Evolutionary conservation across 2,113 vertebrate species (phyloP).

Genomic region (Centropus unirufus): DNA sequence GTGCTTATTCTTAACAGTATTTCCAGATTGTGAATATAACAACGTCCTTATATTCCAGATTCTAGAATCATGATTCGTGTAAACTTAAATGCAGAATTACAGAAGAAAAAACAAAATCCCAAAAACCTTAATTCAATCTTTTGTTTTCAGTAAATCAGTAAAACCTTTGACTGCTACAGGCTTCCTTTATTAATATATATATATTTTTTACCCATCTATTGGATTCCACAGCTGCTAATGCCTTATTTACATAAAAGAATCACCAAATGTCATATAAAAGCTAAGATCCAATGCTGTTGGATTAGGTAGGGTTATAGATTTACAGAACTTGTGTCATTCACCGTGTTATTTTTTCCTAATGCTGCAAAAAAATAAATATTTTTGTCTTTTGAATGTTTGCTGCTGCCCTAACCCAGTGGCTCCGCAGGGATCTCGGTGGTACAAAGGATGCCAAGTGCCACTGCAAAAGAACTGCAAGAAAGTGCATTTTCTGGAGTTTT

Average conservation of each 20-base stretch:
- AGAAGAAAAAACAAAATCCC: conserved; percentile 69
- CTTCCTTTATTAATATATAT: conserved; percentile 83
- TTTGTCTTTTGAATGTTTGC: conserved; percentile 63
- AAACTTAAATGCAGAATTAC: conserved; percentile 78
- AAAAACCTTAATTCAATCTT: conserved; percentile 71
- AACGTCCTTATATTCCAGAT: conserved; percentile 79
- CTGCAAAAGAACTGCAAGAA: conserved; percentile 53
- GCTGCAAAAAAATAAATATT: conserved; percentile 59
- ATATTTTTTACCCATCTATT: conserved; percentile 68
- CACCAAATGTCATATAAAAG: conserved; percentile 73
- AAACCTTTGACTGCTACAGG: conserved; percentile 82
- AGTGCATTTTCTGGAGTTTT: conserved; percentile 56
- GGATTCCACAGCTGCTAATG: conserved; percentile 76
- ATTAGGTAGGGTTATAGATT: conserved; percentile 58
- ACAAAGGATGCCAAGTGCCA: conserved; percentile 51
- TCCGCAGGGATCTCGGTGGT: not conserved
- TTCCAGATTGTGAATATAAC: conserved; percentile 78
- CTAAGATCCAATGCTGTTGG: conserved; percentile 65
- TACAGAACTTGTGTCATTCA: conserved; percentile 50
- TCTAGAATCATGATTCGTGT: conserved; percentile 79
- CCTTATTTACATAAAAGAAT: conserved; percentile 76
- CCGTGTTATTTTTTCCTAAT: conserved; percentile 43
- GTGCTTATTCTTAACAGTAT: conserved; percentile 88
- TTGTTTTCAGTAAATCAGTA: conserved; percentile 82
- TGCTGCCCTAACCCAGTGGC: conserved; percentile 24